Base-by-base conservation (phyloP, 2,888 invertebrate species). In the Ophion costatus region DNA sequence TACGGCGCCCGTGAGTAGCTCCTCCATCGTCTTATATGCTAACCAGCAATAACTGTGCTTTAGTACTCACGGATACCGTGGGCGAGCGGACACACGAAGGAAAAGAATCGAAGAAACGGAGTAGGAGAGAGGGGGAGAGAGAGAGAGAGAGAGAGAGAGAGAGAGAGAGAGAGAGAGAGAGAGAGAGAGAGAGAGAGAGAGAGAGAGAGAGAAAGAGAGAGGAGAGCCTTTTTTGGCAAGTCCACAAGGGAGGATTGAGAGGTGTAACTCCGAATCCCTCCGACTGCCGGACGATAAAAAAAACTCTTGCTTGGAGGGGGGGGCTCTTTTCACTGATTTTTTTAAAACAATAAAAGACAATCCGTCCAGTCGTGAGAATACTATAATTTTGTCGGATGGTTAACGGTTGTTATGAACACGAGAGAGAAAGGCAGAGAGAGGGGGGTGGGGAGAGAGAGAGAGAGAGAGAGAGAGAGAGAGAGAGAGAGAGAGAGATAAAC, bases 41-140 rank as follows among this genome's bases (percentile, higher is more conserved):
- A 93, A 93, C 92, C 92, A 93, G 92, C 91, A 90, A 93, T 92
- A 93, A 93, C 93, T 91, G 90, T 89, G 89, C 91, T 92, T 92
- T 92, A 92, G 91, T 91, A 91, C 92, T 92, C 91, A 90, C 88
- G 88, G 90, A 86, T 90, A 83, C 66, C 76, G 69, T 51, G 73
- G 61, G 78, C 74, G 81, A 64, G 66, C 63, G 57, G 76, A 56
- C 51, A 33, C 14, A 67, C 59, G 59, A 20, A 2, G 5, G 59
- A 38, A 73, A 38, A 73, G 24, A n/a, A 73, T 33, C 9, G 38
- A 22, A 38, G 59, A 20, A 42, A 11, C 9, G 61, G 59, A 42
- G 59, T 17, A 17, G 20, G 17, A 33, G 38, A 61, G 71, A n/a
- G 33, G 20, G 17, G 29, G 17, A 71, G n/a, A 57, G n/a, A n/a